Conservation (phyloP, 2,797 vertebrate species). For the Vipera latastei region DNA sequence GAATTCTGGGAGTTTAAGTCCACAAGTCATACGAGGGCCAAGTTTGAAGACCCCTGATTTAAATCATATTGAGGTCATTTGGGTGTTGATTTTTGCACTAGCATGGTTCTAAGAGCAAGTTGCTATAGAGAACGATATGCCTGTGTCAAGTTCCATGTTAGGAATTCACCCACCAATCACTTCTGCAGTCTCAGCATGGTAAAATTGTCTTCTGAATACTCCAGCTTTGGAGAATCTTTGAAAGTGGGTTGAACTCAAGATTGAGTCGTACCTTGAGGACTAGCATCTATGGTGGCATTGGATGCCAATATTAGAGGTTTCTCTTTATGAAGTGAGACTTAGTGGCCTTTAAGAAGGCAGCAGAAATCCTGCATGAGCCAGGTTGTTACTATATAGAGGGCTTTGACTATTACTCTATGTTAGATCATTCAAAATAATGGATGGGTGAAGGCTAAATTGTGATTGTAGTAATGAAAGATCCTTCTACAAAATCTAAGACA, state of each 20-base stretch:
- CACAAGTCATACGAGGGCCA: too few species aligned
- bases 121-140: not conserved
- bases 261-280: too few species aligned
- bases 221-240: not conserved
- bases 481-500: not conserved
- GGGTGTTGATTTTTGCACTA: not conserved
- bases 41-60: too few species aligned
- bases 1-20: too few species aligned
- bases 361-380: not conserved
- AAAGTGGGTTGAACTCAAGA: not conserved
- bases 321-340: not conserved
- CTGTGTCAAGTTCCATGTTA: not conserved
- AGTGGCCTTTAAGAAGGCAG: not conserved
- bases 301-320: not conserved
- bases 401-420: not conserved
- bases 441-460: not conserved
- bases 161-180: not conserved
- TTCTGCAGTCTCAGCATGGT: not conserved
- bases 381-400: not conserved
- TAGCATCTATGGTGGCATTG: not conserved
- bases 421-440: not conserved
- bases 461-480: not conserved
- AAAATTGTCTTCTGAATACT: not conserved
- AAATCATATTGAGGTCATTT: not conserved
- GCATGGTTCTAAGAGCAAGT: not conserved